Evolutionary conservation across 2,113 vertebrate genomes (phyloP), one percentile per base, ranked within the genome.

Genomic region (Pedetes capensis): DNA sequence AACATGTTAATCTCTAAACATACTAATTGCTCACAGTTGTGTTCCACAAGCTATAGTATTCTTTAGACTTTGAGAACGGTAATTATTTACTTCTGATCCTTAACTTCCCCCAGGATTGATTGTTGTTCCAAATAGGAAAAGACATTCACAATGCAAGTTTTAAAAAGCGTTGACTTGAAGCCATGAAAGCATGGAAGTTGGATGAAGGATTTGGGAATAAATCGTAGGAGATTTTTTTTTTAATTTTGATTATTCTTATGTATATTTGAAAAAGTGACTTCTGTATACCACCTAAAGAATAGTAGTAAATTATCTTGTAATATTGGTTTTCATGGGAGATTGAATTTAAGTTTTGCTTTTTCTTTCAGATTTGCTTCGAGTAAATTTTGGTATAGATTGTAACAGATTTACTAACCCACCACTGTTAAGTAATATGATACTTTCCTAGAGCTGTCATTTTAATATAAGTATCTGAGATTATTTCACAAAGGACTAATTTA

Each of bases 351-450:
- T 87, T 94, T 79, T 80, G 12, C 42, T 76, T 84, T 95, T 85
- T 84, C 61, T 87, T 90, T 57, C 27, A 68, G 57, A 49, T 63
- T 55, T 29, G 42, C 25, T 68, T 79, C 63, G 25, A 14, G 81
- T 66, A 95, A 75, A 78, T 89, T 96, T 95, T 93, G 22, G 49
- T 93, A 27, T 79, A 49, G 42, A 42, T 64, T 96, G 16, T 88
- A 93, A 80, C 11, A 53, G 87, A 95, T 86, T 83, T 29, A 87
- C n/a, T 87, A 34, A 96, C 14, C 22, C 93, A 89, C 64, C 7
- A 4, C 14, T 94, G 25, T 96, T 95, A 53, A 85, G 6, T 3
- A n/a, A 42, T 74, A 34, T 42, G 29, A 4, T 87, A 78, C 71
- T 78, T 97, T 96, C 69, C 53, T 75, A 72, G n/a, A 25, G 17